These are phyloP conservation scores for Crossaster papposus DNA, from an alignment of 53 echinoderm and acorn worm species.

Conservation along the genomic window DNA sequence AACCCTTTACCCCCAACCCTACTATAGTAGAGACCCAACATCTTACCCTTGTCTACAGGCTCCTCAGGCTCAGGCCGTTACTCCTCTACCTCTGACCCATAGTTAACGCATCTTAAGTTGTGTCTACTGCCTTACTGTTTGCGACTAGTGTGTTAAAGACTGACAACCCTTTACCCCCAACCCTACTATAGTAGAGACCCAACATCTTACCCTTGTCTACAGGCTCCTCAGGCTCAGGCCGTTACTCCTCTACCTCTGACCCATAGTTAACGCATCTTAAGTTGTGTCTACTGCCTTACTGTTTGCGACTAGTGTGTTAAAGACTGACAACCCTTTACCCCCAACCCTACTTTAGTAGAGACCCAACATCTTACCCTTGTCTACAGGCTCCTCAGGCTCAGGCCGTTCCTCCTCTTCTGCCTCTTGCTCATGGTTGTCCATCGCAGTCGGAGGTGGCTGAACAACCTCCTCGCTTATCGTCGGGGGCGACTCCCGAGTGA, in stretches of 20 bases:
- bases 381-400: conserved; percentile 76
- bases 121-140: too few species aligned
- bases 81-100: conserved; percentile 65
- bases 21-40: neutral
- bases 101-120: too few species aligned
- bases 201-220: conserved; percentile 64
- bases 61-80: conserved; percentile 81
- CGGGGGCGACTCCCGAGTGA: conserved; percentile 65
- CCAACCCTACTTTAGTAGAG: neutral
- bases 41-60: conserved; percentile 71
- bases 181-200: neutral
- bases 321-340: too few species aligned
- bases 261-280: too few species aligned
- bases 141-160: too few species aligned
- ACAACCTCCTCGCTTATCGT: conserved; percentile 67
- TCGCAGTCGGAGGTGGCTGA: conserved; percentile 57
- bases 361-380: conserved; percentile 54
- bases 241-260: conserved; percentile 65
- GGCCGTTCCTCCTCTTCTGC: conserved; percentile 77
- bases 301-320: too few species aligned
- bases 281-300: too few species aligned
- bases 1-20: too few species aligned
- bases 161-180: too few species aligned
- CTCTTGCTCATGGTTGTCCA: conserved; percentile 77
- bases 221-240: conserved; percentile 79